Percentiles rank a stretch among this genome's conserved stretches.
Conservation (phyloP, 92 coral and sea anemone species). For the Parazoanthus swiftii region DNA sequence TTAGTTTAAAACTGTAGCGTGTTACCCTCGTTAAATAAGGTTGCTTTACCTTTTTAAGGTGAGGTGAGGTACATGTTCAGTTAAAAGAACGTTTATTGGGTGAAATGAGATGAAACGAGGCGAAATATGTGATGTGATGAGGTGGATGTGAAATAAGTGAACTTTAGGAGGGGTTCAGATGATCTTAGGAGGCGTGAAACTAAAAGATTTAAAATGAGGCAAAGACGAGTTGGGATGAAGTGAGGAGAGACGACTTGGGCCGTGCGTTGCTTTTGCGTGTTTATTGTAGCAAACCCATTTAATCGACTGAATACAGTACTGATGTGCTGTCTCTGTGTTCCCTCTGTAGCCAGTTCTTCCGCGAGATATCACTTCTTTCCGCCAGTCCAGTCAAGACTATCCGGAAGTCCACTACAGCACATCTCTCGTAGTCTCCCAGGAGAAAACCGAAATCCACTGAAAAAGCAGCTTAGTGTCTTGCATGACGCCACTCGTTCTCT, state of each 20-base stretch:
- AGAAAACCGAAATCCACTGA: background rate
- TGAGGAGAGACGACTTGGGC: no score
- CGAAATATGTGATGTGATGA: no score
- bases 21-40: no score
- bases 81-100: no score
- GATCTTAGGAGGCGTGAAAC: no score
- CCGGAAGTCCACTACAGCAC: conserved; percentile 12
- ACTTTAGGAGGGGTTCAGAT: no score
- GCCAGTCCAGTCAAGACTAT: background rate
- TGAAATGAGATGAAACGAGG: no score
- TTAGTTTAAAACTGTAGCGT: no score
- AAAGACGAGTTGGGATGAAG: background rate
- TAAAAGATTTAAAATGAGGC: no score
- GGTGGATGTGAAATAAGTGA: no score
- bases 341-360: background rate
- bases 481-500: background rate
- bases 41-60: no score
- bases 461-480: background rate
- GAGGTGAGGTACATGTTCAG: background rate
- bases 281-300: background rate
- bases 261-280: background rate
- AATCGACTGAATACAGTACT: background rate
- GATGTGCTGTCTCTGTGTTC: background rate
- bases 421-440: conserved; percentile 41
- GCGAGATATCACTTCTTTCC: background rate